These are phyloP conservation scores for Leptobrachium ailaonicum DNA, from an alignment of 2,113 vertebrate genomes.

Conservation along the genomic window DNA sequence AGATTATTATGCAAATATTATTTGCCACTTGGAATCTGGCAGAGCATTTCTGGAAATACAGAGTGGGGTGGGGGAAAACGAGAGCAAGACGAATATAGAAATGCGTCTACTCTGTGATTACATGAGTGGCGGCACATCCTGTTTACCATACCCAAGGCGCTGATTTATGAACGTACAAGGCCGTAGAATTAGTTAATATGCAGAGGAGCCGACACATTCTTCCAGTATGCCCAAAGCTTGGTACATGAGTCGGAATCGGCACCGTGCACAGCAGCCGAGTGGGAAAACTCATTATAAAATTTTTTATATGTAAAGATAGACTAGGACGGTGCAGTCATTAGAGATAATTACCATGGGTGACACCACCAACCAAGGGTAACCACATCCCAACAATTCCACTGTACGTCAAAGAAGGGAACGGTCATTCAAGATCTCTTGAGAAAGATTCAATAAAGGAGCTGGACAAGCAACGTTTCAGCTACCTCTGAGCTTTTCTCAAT, in stretches of 20 bases:
- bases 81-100: constrained; percentile 4
- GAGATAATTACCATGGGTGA: no score
- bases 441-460: no score
- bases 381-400: no score
- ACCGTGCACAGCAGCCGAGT: not conserved
- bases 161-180: not conserved
- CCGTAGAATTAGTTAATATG: not conserved
- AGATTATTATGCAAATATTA: constrained; percentile 42
- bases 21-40: constrained; percentile 13
- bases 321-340: no score
- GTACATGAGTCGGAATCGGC: not conserved
- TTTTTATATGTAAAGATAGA: no score
- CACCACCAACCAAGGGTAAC: no score
- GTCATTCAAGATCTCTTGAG: no score
- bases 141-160: not conserved
- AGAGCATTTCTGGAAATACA: not conserved
- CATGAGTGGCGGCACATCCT: not conserved
- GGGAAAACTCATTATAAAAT: no score
- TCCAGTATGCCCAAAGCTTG: not conserved
- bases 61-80: not conserved
- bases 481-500: no score
- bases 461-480: no score
- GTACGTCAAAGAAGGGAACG: no score
- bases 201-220: no score
- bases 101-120: not conserved